phyloP scores from a whole-genome alignment of 2,888 invertebrate species.

The Plebejus anna region DNA sequence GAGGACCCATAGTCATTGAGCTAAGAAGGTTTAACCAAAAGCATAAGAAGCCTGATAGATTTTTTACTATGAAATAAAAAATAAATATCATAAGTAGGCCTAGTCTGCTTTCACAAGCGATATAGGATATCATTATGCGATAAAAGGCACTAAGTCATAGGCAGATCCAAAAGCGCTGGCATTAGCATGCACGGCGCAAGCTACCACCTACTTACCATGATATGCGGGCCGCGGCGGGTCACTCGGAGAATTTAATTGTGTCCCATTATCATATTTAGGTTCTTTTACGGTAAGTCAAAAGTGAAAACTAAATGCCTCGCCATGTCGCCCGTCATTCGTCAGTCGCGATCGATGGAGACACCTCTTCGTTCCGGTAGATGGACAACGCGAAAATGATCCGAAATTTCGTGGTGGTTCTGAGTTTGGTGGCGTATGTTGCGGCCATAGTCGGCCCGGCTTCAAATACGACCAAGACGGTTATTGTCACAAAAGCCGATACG shows the following conservation, averaged over 20 bases:
- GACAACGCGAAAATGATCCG: constrained; percentile 47
- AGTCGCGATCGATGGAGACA: constrained; percentile 72
- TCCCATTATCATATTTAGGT: constrained; percentile 79
- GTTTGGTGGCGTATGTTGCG: constrained; percentile 53
- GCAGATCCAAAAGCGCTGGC: constrained; percentile 54
- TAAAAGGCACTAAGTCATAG: constrained; percentile 62
- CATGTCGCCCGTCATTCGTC: constrained; percentile 68
- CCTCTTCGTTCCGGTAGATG: constrained; percentile 59
- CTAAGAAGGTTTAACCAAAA: background rate
- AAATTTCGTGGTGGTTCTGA: constrained; percentile 50
- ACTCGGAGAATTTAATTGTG: constrained; percentile 78
- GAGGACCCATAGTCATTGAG: background rate
- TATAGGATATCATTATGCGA: constrained; percentile 63
- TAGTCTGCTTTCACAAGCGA: constrained; percentile 67
- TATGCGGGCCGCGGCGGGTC: constrained; percentile 72
- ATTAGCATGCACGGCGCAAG: constrained; percentile 67
- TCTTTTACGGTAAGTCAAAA: constrained; percentile 79
- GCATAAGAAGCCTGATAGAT: too few species aligned
- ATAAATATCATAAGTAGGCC: constrained; percentile 45
- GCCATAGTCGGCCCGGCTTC: constrained; percentile 64
- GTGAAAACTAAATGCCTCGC: constrained; percentile 75
- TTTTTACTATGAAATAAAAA: background rate
- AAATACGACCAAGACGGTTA: constrained; percentile 54
- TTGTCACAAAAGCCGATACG: constrained; percentile 73
- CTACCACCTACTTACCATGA: constrained; percentile 72